Conservation (phyloP, 92 coral and sea anemone species). For the Porites evermanni region DNA sequence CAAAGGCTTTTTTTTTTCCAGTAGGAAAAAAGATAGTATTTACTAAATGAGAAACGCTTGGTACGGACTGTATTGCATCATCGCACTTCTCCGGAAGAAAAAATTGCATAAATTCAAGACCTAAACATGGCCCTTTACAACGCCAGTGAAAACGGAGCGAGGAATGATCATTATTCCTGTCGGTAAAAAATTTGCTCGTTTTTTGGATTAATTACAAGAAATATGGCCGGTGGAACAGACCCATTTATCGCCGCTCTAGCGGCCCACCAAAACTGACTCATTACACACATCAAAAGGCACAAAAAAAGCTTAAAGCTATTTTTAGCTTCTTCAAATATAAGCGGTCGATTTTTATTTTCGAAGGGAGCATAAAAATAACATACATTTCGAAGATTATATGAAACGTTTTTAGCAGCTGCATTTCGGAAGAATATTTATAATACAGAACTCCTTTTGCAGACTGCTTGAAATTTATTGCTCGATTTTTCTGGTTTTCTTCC, state of each 20-base stretch:
- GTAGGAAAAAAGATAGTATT: background rate
- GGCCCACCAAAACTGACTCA: conserved; percentile 33
- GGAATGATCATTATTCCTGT: background rate
- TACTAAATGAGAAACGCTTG: background rate
- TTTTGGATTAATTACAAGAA: background rate
- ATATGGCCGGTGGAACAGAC: background rate
- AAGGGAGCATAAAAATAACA: conserved; percentile 1
- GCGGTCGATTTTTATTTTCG: conserved; percentile 29
- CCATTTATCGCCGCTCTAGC: conserved; percentile 23
- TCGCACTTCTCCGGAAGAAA: conserved; percentile 1
- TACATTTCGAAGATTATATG: conserved; percentile 21
- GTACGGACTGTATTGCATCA: conserved; percentile 9
- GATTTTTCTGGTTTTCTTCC: conserved; percentile 30
- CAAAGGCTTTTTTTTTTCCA: too few relatives aligned
- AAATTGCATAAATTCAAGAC: conserved; percentile 6
- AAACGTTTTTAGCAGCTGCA: conserved; percentile 39
- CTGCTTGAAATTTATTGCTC: conserved; percentile 44
- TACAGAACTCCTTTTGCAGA: conserved; percentile 33
- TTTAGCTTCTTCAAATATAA: conserved; percentile 37
- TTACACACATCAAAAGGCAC: conserved; percentile 24
- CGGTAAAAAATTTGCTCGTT: too few relatives aligned
- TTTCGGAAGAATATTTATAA: conserved; percentile 22
- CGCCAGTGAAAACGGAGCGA: background rate
- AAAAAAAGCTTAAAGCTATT: conserved; percentile 30
- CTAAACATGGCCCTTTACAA: background rate